Conservation (phyloP, 1,140 invertebrate species). For the Papilio machaon region DNA sequence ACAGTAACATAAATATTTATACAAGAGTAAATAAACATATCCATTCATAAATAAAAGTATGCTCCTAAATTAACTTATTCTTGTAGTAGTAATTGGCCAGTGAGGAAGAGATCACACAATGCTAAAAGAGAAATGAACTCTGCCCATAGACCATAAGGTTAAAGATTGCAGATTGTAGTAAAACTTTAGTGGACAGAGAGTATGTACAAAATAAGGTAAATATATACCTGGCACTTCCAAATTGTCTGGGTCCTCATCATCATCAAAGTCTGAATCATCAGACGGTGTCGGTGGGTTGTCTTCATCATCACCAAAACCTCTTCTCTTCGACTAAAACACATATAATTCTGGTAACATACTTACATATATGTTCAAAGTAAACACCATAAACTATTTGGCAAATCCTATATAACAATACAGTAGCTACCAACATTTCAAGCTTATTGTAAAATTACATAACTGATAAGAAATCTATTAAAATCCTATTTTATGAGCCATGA, state of each 20-base stretch:
- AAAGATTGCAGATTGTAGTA: no score
- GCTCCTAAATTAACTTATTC: no score
- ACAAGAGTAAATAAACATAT: no score
- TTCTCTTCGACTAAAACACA: slow-evolving; percentile 70
- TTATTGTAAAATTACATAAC: slow-evolving; percentile 69
- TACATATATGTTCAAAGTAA: neutral
- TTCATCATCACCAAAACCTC: slow-evolving; percentile 71
- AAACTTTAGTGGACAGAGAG: no score
- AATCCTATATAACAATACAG: slow-evolving; percentile 45
- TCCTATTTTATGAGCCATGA: slow-evolving; percentile 65
- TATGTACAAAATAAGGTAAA: no score
- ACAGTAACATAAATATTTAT: no score
- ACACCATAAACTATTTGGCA: neutral
- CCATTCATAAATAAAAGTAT: no score
- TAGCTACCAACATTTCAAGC: slow-evolving; percentile 55
- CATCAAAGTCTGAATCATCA: slow-evolving; percentile 90
- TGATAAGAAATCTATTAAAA: slow-evolving; percentile 73
- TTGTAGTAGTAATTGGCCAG: no score
- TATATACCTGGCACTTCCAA: slow-evolving; percentile 91
- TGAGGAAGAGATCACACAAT: no score
- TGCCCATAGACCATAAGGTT: no score
- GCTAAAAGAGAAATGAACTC: no score
- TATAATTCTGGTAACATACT: neutral
- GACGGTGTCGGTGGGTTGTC: slow-evolving; percentile 87
- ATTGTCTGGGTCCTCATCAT: slow-evolving; percentile 94